A percentile compares a stretch with the other conserved stretches of the same genome.
Conservation (phyloP, 2,113 vertebrate species). For the Peromyscus maniculatus region DNA sequence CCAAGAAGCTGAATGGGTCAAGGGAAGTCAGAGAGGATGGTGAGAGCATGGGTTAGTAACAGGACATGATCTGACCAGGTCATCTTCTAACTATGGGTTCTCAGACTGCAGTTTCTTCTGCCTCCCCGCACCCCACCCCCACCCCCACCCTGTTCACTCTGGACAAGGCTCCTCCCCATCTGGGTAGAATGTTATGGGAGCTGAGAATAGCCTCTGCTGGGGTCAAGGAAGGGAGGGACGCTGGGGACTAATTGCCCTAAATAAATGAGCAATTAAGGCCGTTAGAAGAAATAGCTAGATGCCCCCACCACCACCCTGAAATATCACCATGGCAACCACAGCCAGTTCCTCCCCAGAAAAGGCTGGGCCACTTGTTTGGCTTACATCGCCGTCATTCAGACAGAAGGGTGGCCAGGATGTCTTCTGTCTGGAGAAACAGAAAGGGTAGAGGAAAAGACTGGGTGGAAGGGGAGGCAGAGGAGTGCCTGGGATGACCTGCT, state of each 20-base stretch:
- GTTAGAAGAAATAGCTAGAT: slow-evolving; percentile 80
- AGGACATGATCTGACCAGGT: slow-evolving; percentile 41
- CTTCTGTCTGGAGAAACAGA: not conserved
- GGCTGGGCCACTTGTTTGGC: slow-evolving; percentile 62
- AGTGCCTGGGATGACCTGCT: not conserved
- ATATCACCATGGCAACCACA: slow-evolving; percentile 76
- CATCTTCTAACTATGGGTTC: slow-evolving; percentile 48
- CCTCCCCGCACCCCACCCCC: not conserved
- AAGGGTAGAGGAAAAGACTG: slow-evolving; percentile 1
- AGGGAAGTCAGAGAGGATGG: not conserved
- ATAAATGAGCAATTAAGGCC: slow-evolving; percentile 87
- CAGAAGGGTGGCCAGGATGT: not conserved
- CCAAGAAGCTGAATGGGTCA: not conserved
- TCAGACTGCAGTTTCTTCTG: slow-evolving; percentile 21
- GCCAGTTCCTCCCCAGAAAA: not conserved
- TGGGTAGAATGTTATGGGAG: slow-evolving; percentile 52
- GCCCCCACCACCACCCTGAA: slow-evolving; percentile 71
- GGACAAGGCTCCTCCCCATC: slow-evolving; percentile 46
- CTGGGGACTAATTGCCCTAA: slow-evolving; percentile 86
- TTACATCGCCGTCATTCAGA: slow-evolving; percentile 67
- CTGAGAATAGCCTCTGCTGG: slow-evolving; percentile 76
- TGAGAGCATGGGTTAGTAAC: slow-evolving; percentile 22
- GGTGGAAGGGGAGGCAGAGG: not conserved
- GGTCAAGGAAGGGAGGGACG: slow-evolving; percentile 79
- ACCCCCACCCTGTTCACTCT: not conserved